These are phyloP conservation scores for Origma solitaria DNA, from an alignment of 2,113 vertebrate species.

Conservation along the genomic window DNA sequence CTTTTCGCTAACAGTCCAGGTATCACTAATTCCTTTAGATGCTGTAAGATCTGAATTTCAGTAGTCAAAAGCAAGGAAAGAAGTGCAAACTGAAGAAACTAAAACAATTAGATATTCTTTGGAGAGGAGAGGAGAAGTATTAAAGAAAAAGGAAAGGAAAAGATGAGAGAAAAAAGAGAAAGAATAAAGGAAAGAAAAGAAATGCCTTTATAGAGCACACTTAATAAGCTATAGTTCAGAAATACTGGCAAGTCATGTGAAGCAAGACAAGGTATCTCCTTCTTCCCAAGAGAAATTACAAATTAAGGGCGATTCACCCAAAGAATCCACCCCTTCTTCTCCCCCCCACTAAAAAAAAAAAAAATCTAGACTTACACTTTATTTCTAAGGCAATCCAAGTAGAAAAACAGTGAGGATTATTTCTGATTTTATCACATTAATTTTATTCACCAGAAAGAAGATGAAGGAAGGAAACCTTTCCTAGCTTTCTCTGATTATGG, in stretches of 20 bases:
- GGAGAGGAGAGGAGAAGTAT: neutral
- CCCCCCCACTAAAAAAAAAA: neutral
- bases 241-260: neutral
- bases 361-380: neutral
- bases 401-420: neutral
- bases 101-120: neutral
- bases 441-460: neutral
- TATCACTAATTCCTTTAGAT: neutral
- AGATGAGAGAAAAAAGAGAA: neutral
- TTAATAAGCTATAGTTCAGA: neutral
- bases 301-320: neutral
- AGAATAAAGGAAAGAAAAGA: neutral
- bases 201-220: neutral
- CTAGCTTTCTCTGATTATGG: neutral
- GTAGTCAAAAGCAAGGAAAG: neutral
- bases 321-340: neutral
- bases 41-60: neutral
- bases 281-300: neutral
- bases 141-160: neutral
- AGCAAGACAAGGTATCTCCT: neutral
- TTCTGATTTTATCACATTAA: neutral
- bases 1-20: neutral
- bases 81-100: neutral
- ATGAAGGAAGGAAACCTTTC: constrained; percentile 34
- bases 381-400: neutral